phyloP scores from a whole-genome alignment of 2,797 vertebrate species.

The Bovichtus diacanthus region DNA sequence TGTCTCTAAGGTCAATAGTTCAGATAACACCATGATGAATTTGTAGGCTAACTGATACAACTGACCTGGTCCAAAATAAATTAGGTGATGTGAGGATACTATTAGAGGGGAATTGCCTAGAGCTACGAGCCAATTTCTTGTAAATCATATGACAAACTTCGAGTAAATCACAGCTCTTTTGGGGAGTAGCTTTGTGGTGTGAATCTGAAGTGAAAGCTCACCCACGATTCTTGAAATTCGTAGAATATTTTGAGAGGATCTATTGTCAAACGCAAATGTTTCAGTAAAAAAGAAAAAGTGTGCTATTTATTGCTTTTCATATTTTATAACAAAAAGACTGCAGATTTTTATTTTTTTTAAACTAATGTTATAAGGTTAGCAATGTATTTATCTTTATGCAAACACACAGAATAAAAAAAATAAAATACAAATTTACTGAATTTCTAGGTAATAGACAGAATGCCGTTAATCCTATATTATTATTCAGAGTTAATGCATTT shows the following conservation, averaged over 20 bases:
- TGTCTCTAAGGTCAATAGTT: neutral
- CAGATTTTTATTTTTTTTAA: too few relatives aligned
- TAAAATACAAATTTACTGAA: neutral
- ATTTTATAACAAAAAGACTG: neutral
- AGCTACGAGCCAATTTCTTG: constrained; percentile 55
- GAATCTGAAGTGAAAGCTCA: constrained; percentile 47
- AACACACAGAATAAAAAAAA: neutral
- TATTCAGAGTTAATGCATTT: constrained; percentile 68
- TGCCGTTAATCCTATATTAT: constrained; percentile 54
- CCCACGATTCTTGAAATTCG: constrained; percentile 29
- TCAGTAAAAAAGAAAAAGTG: constrained; percentile 7
- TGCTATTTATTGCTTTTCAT: neutral
- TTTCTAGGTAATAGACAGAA: neutral
- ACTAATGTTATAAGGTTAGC: neutral
- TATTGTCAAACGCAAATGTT: neutral
- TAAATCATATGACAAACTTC: constrained; percentile 70
- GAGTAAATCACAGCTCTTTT: constrained; percentile 55
- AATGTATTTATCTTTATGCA: neutral
- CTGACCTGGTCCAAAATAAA: neutral
- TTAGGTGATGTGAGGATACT: neutral
- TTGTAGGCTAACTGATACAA: neutral
- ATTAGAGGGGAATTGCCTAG: neutral
- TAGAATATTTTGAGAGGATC: constrained; percentile 1
- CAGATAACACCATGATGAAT: neutral
- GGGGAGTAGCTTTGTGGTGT: neutral